A percentile compares a stretch with the other conserved stretches of the same genome.
These are phyloP conservation scores for Chlamydotis undulata DNA, from an alignment of 2,113 vertebrate genomes.

Conservation along the genomic window DNA sequence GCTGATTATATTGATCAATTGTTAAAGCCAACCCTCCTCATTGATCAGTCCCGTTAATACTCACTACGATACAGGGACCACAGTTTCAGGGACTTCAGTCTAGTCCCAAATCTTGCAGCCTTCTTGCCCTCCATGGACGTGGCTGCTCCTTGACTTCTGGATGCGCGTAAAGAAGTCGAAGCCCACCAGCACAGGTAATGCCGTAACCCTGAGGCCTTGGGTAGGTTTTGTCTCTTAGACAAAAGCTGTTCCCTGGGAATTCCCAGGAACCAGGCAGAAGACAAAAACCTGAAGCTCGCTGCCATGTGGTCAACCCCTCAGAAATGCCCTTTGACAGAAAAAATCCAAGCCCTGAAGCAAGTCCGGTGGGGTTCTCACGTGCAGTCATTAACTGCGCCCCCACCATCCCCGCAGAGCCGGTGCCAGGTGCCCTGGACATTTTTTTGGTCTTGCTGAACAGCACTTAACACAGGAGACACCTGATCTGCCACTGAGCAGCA, in stretches of 20 bases:
- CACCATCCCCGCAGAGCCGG: background rate
- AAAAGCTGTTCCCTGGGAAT: background rate
- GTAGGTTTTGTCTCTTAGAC: background rate
- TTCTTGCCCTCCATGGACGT: rapidly evolving
- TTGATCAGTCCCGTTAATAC: background rate
- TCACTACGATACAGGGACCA: background rate
- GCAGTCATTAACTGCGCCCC: background rate
- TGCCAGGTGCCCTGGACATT: background rate
- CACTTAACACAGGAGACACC: background rate
- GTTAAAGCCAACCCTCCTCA: background rate
- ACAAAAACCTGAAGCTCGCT: background rate
- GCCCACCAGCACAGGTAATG: background rate
- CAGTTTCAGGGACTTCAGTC: background rate
- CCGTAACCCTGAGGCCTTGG: rapidly evolving
- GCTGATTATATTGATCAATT: too few species aligned
- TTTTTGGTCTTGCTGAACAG: background rate
- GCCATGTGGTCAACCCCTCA: background rate
- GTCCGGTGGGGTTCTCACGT: background rate
- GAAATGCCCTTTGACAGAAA: background rate
- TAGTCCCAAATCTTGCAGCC: rapidly evolving
- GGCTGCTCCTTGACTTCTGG: background rate
- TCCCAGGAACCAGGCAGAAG: background rate
- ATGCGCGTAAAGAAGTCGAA: background rate
- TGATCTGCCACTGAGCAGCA: slow-evolving; percentile 12
- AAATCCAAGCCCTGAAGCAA: background rate